phyloP scores from a whole-genome alignment of 2,113 vertebrate genomes.

The Parus major region DNA sequence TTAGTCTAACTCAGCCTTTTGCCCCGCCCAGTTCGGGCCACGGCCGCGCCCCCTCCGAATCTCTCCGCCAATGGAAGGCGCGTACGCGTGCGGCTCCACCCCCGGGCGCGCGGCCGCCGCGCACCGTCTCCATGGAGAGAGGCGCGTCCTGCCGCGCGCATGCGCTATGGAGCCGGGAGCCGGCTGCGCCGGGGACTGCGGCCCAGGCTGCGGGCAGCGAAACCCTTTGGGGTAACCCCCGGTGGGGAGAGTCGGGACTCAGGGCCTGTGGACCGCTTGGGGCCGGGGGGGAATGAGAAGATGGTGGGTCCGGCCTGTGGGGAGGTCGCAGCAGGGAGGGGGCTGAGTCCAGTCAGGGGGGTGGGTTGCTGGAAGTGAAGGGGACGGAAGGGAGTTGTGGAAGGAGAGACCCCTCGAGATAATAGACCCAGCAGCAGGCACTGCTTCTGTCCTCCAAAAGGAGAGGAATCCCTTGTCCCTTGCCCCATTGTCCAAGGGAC shows the following conservation, averaged over 20 bases:
- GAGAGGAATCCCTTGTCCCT: background rate
- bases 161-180: background rate
- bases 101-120: background rate
- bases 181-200: background rate
- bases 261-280: no score
- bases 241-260: rapidly evolving
- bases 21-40: rapidly evolving
- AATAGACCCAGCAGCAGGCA: no score
- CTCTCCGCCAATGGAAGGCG: background rate
- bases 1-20: rapidly evolving
- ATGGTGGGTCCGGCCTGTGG: background rate
- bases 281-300: no score
- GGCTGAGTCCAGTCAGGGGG: background rate
- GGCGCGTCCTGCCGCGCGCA: background rate
- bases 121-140: background rate
- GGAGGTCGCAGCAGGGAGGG: background rate
- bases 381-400: rapidly evolving
- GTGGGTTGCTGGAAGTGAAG: no score
- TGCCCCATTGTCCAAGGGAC: rapidly evolving
- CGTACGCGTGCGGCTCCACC: rapidly evolving
- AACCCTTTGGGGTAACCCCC: background rate
- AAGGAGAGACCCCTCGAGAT: rapidly evolving
- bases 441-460: background rate
- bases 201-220: no score
- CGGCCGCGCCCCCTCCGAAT: rapidly evolving